Base-by-base conservation (phyloP, 1,140 invertebrate genomes). In the Musca vetustissima region DNA sequence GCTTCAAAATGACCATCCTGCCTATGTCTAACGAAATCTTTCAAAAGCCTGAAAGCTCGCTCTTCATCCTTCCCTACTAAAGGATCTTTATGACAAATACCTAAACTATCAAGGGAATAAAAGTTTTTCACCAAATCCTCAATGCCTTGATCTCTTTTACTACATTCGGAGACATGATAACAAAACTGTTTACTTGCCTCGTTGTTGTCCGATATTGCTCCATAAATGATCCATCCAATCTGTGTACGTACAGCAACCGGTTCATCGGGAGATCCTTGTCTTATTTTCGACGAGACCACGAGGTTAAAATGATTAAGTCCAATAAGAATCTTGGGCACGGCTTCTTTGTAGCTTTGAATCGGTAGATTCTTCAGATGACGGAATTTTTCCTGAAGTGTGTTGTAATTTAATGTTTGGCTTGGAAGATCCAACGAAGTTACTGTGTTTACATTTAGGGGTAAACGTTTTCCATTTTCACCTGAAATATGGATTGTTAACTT, bases 61-160 rank as follows among this genome's bases (percentile, higher is more conserved):
- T n/a, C n/a, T n/a, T n/a, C n/a, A n/a, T n/a, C n/a, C n/a, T n/a
- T n/a, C n/a, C n/a, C 21, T 24, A 55, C 21, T 11, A 55, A 13
- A 14, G 52, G 6, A 24, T 24, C 52, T 22, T 22, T 55, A 24
- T 22, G 13, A 11, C 1, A 22, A 55, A 55, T 55, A 14, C 17
- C 17, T 55, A 24, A 1, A 55, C 22, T 55, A 55, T 55, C 52
- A 13, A 55, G 52, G 21, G 52, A 55, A 55, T 55, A 55, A 55
- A 19, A n/a, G n/a, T n/a, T n/a, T n/a, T n/a, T n/a, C n/a, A n/a
- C n/a, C n/a, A n/a, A n/a, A n/a, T n/a, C n/a, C 13, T 55, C 52
- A 24, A 55, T 24, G 7, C 7, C 14, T 8, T 24, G 4, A 55
- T 55, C 21, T 13, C 2, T 55, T 8, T 14, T 55, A 24, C 2